Base-by-base conservation (phyloP, 2,888 invertebrate species). In the Philhelius pedissequus region DNA sequence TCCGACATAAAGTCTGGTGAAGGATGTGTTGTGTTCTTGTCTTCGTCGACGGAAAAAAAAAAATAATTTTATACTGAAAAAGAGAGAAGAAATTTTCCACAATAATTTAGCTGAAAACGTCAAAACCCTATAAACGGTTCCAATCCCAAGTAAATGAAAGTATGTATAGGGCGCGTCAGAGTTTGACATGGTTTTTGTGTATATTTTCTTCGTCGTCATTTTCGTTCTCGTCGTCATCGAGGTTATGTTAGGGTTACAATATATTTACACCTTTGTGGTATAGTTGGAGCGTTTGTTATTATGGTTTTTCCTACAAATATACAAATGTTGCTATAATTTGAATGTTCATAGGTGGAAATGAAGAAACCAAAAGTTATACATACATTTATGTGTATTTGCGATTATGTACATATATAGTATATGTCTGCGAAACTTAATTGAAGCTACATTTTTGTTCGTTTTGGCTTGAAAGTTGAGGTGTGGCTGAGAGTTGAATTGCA, bases 381-480 rank as follows among this genome's bases (percentile, higher is more conserved):
- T n/a, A n/a, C n/a, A n/a, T n/a, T n/a, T n/a, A n/a, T n/a, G n/a
- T n/a, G n/a, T n/a, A 66, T 66, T 73, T 69, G 48, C 30, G 69
- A 69, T 75, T 5, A 30, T n/a, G n/a, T n/a, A n/a, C n/a, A n/a
- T n/a, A n/a, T n/a, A n/a, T n/a, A n/a, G n/a, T n/a, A n/a, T 56
- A 75, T 62, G 75, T 54, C 69, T 75, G 11, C 13, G 54, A 62
- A 75, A 75, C 66, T 80, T 80, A 80, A 80, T 80, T 80, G 79
- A 54, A 80, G 75, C 69, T 74, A 30, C 69, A 62, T 75, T 52
- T n/a, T 75, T 30, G 20, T 64, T 54, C 62, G 40, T 43, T n/a
- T n/a, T 60, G 38, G 43, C 50, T 73, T 66, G 38, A 66, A 68
- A 66, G 60, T 35, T 58, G 30, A 30, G 56, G 56, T 58, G 48